Evolutionary conservation across 2,888 invertebrate genomes (phyloP), one percentile per base, ranked within the genome.

Genomic region (Nomada lathburiana): DNA sequence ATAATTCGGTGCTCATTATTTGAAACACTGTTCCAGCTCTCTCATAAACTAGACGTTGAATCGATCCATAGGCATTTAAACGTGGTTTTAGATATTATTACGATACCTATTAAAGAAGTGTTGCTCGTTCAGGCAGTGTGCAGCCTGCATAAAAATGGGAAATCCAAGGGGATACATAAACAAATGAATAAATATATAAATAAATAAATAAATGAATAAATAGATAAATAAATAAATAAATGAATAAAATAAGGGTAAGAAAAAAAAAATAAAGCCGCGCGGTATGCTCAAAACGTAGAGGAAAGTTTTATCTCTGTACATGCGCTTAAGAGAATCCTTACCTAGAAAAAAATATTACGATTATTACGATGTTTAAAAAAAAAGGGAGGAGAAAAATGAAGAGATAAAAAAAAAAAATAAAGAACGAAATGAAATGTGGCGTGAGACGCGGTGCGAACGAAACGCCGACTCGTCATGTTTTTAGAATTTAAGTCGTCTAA

Each of bases 251-350:
- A 55, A 23, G 16, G 11, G 16, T 13, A 16, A 47, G 10, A 42
- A n/a, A n/a, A 67, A 73, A 63, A 53, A 78, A 55, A 63, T 77
- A 83, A 88, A 81, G 85, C 92, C 93, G 91, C 92, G 90, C 86
- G 87, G 85, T 90, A 93, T 92, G 93, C 93, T 92, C 92, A 93
- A 93, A 92, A 82, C 62, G 84, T 89, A 89, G 88, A 87, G 83
- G 84, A 89, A 89, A 85, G 79, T 88, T 88, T 84, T 82, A 83
- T 85, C 85, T 87, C 80, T 89, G 85, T 86, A 86, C 80, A 89
- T 85, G 89, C 84, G 89, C 83, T 88, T 86, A 85, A 86, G 76
- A 74, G 85, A 69, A 89, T 77, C 83, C 79, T 85, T 86, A 88
- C 80, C 76, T 79, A 77, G 81, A 83, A n/a, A 76, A 83, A 42